phyloP scores from a whole-genome alignment of 1,140 invertebrate genomes.

The Anoplolepis gracilipes region DNA sequence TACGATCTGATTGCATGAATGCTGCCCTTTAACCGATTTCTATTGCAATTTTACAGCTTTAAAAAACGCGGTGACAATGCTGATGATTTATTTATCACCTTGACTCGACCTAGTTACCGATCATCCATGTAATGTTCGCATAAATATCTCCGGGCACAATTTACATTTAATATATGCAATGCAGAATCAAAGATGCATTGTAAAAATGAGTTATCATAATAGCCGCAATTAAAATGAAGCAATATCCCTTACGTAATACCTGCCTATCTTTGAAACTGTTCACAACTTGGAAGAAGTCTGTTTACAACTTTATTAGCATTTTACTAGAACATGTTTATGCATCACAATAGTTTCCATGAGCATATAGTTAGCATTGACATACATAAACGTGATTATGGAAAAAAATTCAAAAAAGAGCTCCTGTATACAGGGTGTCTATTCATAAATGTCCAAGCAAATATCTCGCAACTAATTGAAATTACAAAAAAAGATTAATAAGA shows the following conservation, averaged over 20 bases:
- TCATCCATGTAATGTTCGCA: background rate
- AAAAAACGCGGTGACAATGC: background rate
- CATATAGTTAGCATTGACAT: background rate
- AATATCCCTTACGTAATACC: conserved; percentile 10
- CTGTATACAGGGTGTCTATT: too few species aligned
- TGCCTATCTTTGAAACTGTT: background rate
- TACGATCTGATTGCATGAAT: background rate
- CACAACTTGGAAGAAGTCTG: too few species aligned
- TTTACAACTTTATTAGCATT: background rate
- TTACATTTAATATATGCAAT: conserved; percentile 41
- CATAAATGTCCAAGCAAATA: too few species aligned
- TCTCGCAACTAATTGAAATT: too few species aligned
- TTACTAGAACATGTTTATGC: background rate
- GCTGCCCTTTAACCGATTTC: conserved; percentile 36
- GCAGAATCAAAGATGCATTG: background rate
- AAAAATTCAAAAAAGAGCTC: background rate
- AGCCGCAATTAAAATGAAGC: background rate
- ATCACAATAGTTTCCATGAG: background rate
- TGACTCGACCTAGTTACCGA: conserved; percentile 57
- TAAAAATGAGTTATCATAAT: background rate
- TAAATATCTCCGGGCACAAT: conserved; percentile 26
- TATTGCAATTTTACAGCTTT: conserved; percentile 1
- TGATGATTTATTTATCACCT: conserved; percentile 60
- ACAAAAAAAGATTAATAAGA: too few species aligned
- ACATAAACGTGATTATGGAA: background rate